phyloP scores from a whole-genome alignment of 1,140 invertebrate genomes.

The Colletes gigas region DNA sequence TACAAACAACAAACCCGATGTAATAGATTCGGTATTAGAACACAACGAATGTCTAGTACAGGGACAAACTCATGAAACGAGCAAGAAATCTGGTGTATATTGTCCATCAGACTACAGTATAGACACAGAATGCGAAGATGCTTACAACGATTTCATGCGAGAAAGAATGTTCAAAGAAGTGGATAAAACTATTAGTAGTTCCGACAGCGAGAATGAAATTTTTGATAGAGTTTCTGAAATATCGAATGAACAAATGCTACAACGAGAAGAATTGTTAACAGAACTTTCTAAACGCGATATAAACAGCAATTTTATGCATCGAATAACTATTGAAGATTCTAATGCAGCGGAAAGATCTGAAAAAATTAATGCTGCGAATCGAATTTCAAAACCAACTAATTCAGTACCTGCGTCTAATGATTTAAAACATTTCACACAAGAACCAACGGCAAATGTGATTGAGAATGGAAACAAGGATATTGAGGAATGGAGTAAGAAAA shows the following conservation, averaged over 20 bases:
- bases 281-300: slow-evolving; percentile 22
- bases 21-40: not conserved
- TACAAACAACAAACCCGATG: not conserved
- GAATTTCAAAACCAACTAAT: slow-evolving; percentile 26
- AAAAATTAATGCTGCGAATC: not conserved
- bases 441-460: not conserved
- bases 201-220: slow-evolving; percentile 59
- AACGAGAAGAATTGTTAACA: not conserved
- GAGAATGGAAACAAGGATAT: not conserved
- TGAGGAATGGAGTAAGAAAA: not conserved
- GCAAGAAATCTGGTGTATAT: no score
- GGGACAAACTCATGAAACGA: not conserved
- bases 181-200: slow-evolving; percentile 23
- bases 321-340: not conserved
- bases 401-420: not conserved
- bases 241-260: slow-evolving; percentile 40
- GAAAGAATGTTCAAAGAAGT: slow-evolving; percentile 8
- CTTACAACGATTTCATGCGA: not conserved
- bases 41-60: not conserved
- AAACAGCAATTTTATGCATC: not conserved
- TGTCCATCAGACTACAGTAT: not conserved
- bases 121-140: no score
- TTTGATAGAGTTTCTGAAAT: slow-evolving; percentile 61
- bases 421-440: no score
- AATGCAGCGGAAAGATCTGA: no score